Evolutionary conservation across 2,113 vertebrate species (phyloP).

Genomic region (Rattus rattus): DNA sequence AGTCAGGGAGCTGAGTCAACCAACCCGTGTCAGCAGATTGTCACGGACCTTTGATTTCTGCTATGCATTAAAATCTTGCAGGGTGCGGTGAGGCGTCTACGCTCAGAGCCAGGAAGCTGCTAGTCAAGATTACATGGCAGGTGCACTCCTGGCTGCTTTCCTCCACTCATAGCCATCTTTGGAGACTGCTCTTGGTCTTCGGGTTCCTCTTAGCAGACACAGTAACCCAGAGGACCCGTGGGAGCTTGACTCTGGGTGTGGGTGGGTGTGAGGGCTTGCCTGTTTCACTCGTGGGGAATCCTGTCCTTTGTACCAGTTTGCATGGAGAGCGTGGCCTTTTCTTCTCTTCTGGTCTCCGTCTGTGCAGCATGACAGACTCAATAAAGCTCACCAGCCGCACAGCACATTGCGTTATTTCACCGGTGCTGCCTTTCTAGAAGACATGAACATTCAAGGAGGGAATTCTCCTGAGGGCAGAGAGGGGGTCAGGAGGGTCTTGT

Average conservation of each 20-base stretch:
- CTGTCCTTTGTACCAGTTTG: background rate
- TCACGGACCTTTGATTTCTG: background rate
- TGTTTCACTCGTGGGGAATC: background rate
- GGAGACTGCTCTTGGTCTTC: background rate
- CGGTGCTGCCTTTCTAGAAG: background rate
- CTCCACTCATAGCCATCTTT: accelerated
- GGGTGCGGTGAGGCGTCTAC: background rate
- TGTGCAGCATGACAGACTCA: background rate
- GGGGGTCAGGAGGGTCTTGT: background rate
- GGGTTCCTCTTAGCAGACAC: background rate
- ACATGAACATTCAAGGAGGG: background rate
- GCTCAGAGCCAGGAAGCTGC: background rate
- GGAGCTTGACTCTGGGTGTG: background rate
- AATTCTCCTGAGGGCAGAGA: background rate
- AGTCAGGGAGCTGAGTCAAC: background rate
- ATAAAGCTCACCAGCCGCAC: accelerated
- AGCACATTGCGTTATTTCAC: background rate
- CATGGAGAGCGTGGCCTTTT: background rate
- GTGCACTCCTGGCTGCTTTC: background rate
- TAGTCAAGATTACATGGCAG: background rate
- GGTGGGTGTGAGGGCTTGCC: background rate
- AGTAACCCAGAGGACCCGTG: background rate
- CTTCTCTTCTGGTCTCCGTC: background rate
- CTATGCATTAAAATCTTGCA: background rate
- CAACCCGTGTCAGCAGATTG: background rate